Conservation (phyloP, 2,113 vertebrate species). For the Panthera leo region DNA sequence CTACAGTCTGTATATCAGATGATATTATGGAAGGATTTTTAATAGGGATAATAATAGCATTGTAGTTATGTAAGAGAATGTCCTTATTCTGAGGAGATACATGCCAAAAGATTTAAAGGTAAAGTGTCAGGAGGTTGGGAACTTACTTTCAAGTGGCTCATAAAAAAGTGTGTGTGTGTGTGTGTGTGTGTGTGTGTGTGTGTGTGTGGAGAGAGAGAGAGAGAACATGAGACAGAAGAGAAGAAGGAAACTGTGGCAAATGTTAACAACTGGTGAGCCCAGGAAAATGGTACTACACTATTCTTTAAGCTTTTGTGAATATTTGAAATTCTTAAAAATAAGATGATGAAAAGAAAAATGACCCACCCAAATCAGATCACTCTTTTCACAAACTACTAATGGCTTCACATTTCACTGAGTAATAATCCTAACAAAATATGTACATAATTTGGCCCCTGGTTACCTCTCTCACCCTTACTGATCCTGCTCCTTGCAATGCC, state of each 20-base stretch:
- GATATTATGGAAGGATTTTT: not conserved
- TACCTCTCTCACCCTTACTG: not conserved
- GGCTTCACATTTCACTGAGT: constrained; percentile 1
- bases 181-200: not conserved
- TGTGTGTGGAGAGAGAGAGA: not conserved
- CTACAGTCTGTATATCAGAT: not conserved
- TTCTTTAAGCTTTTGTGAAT: not conserved
- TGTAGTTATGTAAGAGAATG: not conserved
- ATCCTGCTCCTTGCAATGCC: not conserved
- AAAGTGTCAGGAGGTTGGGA: not conserved
- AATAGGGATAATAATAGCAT: not conserved
- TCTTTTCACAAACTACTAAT: not conserved
- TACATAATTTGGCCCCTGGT: not conserved
- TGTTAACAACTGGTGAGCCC: not conserved
- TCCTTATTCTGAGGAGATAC: not conserved
- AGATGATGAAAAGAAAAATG: not conserved
- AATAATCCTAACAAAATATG: not conserved
- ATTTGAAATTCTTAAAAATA: not conserved
- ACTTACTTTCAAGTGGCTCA: not conserved
- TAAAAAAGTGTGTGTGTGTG: not conserved
- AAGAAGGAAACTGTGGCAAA: not conserved
- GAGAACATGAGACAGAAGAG: not conserved
- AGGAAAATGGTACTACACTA: not conserved
- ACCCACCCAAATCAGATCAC: not conserved
- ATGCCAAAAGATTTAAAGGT: not conserved